Percentiles rank a stretch among this genome's conserved stretches.
Conservation (phyloP, 2,888 invertebrate genomes). For the Agrotis puta region DNA sequence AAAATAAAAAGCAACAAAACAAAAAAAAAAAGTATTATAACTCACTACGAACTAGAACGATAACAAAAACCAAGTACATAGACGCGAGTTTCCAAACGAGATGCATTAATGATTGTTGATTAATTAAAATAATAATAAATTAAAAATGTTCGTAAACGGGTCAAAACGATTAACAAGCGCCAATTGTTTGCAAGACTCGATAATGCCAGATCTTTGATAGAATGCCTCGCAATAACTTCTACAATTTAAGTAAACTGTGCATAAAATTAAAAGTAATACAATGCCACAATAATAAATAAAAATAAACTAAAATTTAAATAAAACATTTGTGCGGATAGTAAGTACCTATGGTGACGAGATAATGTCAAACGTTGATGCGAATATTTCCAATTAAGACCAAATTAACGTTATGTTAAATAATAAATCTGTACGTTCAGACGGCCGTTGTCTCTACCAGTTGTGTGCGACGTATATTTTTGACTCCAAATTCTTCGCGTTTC, state of each 20-base stretch:
- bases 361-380: slow-evolving; percentile 50
- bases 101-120: slow-evolving; percentile 67
- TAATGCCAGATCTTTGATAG: slow-evolving; percentile 68
- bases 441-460: background rate
- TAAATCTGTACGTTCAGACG: slow-evolving; percentile 44
- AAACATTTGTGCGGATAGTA: slow-evolving; percentile 86
- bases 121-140: slow-evolving; percentile 59
- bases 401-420: slow-evolving; percentile 24
- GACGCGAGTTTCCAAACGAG: slow-evolving; percentile 82
- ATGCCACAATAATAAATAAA: slow-evolving; percentile 82
- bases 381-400: slow-evolving; percentile 52
- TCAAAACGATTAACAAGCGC: slow-evolving; percentile 40
- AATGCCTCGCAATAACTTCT: slow-evolving; percentile 64
- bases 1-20: slow-evolving; percentile 84
- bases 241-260: slow-evolving; percentile 88
- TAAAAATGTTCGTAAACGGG: slow-evolving; percentile 48
- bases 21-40: slow-evolving; percentile 72
- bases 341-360: slow-evolving; percentile 79
- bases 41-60: slow-evolving; percentile 81
- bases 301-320: slow-evolving; percentile 76
- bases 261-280: slow-evolving; percentile 76
- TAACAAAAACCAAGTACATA: slow-evolving; percentile 84
- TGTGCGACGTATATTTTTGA: background rate
- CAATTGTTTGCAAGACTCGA: slow-evolving; percentile 63
- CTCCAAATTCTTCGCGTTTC: background rate